Base-by-base conservation (phyloP, 2,797 vertebrate genomes). In the Pseudochaenichthys georgianus region DNA sequence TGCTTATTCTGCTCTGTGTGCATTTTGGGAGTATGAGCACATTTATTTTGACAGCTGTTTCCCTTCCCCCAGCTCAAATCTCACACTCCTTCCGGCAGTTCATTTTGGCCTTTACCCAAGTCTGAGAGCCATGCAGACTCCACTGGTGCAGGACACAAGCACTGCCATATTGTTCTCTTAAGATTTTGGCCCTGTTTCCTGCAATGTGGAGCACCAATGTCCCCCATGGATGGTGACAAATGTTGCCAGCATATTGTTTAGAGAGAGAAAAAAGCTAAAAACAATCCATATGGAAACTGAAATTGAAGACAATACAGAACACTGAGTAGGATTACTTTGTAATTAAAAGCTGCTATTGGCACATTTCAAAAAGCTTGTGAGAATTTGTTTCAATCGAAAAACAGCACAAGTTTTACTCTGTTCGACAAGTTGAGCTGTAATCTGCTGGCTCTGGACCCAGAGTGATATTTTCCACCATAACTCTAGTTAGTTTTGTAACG, bases 211-310 rank as follows among this genome's bases (percentile, higher is more conserved):
- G 77, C 75, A 85, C 75, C 77, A 84, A 31, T 78, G 76, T 84
- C 74, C 80, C 82, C 81, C 38, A 78, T 84, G 80, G 70, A 80
- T 5, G n/a, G 55, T 62, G 53, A 52, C 38, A 75, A 70, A 70
- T 70, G 70, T 76, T 90, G 87, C 84, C 81, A 89, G 83, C 34
- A 34, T 74, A 85, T 89, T 92, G 89, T 92, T 88, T 88, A 83
- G 73, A 57, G 70, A 80, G 59, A 64, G 75, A 79, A 75, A 84
- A 71, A 64, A 66, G 70, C 63, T 76, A 80, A 87, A 69, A 65
- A 73, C 66, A 80, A 87, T 90, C 83, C 80, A 83, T 90, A 85
- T 89, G 80, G 81, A 85, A 85, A 88, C 83, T 67, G 60, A 67
- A 73, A 78, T 59, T 8, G 15, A 73, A 83, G 72, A 88, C 77